These are phyloP conservation scores for Arizona elegans DNA, from an alignment of 2,113 vertebrate species.

Conservation along the genomic window DNA sequence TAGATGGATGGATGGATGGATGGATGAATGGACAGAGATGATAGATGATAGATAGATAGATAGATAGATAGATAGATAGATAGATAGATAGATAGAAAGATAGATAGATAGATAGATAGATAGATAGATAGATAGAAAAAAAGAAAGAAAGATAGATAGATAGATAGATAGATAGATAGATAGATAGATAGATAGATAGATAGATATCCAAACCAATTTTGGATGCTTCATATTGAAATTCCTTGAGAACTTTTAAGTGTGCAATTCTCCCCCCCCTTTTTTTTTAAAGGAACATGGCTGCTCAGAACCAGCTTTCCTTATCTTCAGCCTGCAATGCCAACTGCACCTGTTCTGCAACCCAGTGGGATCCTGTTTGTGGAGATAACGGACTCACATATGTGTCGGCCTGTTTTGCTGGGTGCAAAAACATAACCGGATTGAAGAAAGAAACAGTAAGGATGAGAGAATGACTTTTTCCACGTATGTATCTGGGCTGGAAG, in stretches of 20 bases:
- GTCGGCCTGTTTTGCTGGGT: constrained; percentile 86
- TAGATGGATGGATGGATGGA: too few relatives aligned
- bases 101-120: not conserved
- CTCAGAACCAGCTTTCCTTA: constrained; percentile 49
- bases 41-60: not conserved
- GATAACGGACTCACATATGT: constrained; percentile 81
- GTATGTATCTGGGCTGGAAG: not conserved
- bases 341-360: constrained; percentile 78
- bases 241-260: not conserved
- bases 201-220: not conserved
- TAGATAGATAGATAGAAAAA: too few relatives aligned
- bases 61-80: too few relatives aligned
- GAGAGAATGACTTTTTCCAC: not conserved
- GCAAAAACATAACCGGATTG: constrained; percentile 64
- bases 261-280: constrained; percentile 3
- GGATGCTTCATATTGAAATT: not conserved
- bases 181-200: not conserved
- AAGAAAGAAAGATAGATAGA: not conserved
- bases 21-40: too few relatives aligned
- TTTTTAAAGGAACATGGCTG: constrained; percentile 64
- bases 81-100: too few relatives aligned
- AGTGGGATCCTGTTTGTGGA: constrained; percentile 92
- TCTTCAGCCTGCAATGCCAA: constrained; percentile 79
- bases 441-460: constrained; percentile 75
- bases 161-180: not conserved